Percentiles rank a stretch among this genome's conserved stretches.
Conservation (phyloP, 1,140 invertebrate genomes). For the Pinna nobilis region DNA sequence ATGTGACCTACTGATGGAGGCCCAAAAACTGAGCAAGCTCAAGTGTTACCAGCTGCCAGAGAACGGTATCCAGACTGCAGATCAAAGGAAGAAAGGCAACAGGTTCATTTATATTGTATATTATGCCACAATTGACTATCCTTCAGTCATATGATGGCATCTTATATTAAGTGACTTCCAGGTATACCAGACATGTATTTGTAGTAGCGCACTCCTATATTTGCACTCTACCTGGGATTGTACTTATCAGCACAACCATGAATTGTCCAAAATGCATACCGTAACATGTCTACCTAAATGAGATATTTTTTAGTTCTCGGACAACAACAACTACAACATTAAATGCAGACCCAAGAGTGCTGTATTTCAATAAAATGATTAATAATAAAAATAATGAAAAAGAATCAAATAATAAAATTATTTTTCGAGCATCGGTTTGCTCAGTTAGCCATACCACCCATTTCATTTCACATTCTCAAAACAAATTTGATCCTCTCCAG, state of each 20-base stretch:
- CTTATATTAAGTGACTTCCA: background rate
- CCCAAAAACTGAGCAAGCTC: conserved; percentile 10
- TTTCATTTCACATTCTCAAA: background rate
- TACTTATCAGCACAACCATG: no score
- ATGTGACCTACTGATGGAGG: conserved; percentile 16
- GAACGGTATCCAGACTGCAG: background rate
- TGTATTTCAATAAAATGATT: no score
- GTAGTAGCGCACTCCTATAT: background rate
- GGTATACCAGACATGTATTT: background rate
- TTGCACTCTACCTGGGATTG: background rate
- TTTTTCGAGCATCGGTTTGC: background rate
- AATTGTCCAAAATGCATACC: no score
- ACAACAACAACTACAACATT: no score
- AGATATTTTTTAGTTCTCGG: no score
- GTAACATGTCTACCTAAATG: no score
- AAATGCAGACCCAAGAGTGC: no score
- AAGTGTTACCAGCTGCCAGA: conserved; percentile 23
- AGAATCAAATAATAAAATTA: background rate
- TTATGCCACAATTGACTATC: background rate
- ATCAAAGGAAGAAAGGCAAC: background rate
- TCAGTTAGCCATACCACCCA: background rate
- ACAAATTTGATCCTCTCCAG: background rate
- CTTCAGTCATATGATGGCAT: background rate
- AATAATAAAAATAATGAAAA: background rate
- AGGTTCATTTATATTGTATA: background rate